Percentiles rank a stretch among this genome's conserved stretches.
phyloP scores from a whole-genome alignment of 2,113 vertebrate species.

The Peucedramus taeniatus region DNA sequence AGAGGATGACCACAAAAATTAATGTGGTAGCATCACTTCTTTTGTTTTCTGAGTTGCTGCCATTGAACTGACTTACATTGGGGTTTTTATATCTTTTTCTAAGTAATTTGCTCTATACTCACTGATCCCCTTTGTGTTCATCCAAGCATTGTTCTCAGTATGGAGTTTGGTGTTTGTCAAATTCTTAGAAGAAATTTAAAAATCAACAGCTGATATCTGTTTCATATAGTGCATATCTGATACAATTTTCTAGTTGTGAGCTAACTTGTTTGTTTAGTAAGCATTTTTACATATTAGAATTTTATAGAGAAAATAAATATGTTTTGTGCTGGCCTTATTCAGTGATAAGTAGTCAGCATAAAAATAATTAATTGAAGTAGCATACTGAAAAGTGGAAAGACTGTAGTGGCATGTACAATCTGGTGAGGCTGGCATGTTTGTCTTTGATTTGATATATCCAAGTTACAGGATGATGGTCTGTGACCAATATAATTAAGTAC shows the following conservation, averaged over 20 bases:
- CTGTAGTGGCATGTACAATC: conserved; percentile 56
- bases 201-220: neutral
- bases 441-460: conserved; percentile 53
- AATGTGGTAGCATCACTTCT: neutral
- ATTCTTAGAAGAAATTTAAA: neutral
- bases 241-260: neutral
- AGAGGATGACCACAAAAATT: neutral
- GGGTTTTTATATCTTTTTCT: neutral
- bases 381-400: conserved; percentile 6
- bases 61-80: neutral
- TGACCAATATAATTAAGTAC: conserved; percentile 60
- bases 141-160: neutral
- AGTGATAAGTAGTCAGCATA: conserved; percentile 37
- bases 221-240: neutral
- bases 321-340: neutral
- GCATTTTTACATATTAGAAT: neutral
- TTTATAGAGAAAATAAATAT: neutral
- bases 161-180: neutral
- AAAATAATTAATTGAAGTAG: conserved; percentile 32
- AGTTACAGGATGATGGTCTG: conserved; percentile 33
- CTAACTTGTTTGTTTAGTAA: neutral
- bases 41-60: neutral
- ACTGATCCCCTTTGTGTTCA: neutral
- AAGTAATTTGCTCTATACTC: neutral
- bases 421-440: conserved; percentile 39